Conservation (phyloP, 92 coral and sea anemone genomes). For the Paramuricea clavata region DNA sequence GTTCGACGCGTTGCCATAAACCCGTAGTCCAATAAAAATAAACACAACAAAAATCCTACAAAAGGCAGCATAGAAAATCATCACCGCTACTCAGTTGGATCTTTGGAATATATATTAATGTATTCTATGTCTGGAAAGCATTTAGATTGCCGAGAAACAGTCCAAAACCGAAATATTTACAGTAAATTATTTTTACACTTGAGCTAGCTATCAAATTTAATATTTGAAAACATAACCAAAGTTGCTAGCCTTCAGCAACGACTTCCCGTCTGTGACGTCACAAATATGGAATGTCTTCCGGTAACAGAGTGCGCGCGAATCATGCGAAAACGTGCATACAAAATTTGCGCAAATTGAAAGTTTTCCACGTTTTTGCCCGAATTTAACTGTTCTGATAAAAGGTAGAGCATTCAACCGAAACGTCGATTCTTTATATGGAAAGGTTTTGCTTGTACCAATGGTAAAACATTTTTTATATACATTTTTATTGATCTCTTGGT, state of each 20-base stretch:
- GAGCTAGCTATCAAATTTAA: neutral
- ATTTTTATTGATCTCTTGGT: too few relatives aligned
- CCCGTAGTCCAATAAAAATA: neutral
- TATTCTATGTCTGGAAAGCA: neutral
- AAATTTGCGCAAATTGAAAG: neutral
- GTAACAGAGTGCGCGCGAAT: neutral
- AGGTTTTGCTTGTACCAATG: too few relatives aligned
- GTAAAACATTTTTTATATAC: too few relatives aligned
- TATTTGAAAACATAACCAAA: constrained; percentile 8
- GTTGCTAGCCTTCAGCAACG: neutral
- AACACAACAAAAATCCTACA: neutral
- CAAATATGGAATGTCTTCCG: constrained; percentile 29
- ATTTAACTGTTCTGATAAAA: too few relatives aligned
- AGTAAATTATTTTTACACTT: neutral
- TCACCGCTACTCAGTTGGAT: neutral
- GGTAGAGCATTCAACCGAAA: too few relatives aligned
- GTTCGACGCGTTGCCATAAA: constrained; percentile 16
- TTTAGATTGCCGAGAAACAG: neutral
- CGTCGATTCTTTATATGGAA: too few relatives aligned
- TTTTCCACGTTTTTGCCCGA: too few relatives aligned
- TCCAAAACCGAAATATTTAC: neutral
- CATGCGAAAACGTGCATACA: neutral
- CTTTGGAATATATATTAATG: neutral
- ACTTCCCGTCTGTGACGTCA: constrained; percentile 46
- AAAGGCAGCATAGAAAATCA: neutral